Evolutionary conservation across 2,113 vertebrate genomes (phyloP).

Genomic region (Prunella fulvescens): DNA sequence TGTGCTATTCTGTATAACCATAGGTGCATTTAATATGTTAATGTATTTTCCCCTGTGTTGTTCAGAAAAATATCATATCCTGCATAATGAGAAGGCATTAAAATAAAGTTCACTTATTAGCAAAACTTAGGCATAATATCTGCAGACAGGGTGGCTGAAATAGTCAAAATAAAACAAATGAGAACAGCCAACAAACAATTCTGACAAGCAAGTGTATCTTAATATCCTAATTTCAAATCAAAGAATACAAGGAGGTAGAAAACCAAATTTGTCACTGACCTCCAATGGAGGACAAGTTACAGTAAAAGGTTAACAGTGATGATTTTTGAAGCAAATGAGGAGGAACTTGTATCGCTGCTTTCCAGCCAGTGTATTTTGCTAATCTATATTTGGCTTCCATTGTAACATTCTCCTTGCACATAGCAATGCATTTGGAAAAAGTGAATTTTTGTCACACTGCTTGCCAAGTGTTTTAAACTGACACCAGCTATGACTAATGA

Average conservation of each 20-base stretch:
- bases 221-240: background rate
- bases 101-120: background rate
- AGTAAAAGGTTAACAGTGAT: constrained; percentile 1
- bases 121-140: background rate
- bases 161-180: background rate
- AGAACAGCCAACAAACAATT: constrained; percentile 40
- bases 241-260: background rate
- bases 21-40: background rate
- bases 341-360: constrained; percentile 5
- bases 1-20: background rate
- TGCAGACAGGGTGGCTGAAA: background rate
- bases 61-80: background rate
- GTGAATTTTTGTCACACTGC: constrained; percentile 66
- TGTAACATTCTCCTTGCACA: constrained; percentile 56
- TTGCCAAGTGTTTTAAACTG: constrained; percentile 75
- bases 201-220: constrained; percentile 50
- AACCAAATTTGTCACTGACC: background rate
- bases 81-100: background rate
- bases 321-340: constrained; percentile 11
- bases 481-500: constrained; percentile 76
- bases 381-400: constrained; percentile 53
- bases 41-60: background rate
- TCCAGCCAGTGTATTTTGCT: constrained; percentile 43
- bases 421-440: constrained; percentile 67
- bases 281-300: background rate